phyloP scores from a whole-genome alignment of 2,888 invertebrate genomes.

The Tubulanus polymorphus region DNA sequence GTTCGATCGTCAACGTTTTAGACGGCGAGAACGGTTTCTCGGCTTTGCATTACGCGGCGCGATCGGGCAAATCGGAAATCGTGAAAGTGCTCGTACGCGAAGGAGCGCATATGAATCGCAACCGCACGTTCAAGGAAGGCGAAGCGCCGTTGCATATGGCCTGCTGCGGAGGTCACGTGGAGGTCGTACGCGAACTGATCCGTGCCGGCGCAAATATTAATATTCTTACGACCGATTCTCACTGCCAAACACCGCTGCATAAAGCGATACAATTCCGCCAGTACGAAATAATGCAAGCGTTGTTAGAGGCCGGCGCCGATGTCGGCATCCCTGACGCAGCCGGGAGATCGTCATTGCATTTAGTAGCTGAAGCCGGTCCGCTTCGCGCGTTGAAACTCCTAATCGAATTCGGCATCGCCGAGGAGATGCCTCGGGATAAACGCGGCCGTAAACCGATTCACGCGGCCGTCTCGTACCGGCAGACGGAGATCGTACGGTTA shows the following conservation, averaged over 20 bases:
- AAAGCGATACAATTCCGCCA: conserved; percentile 22
- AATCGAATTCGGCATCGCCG: not conserved
- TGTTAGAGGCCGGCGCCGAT: not conserved
- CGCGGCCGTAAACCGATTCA: not conserved
- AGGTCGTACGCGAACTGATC: conserved; percentile 14
- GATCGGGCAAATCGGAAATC: conserved; percentile 9
- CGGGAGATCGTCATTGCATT: not conserved
- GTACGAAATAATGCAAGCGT: not conserved
- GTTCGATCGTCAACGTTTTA: not conserved
- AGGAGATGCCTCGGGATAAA: not conserved
- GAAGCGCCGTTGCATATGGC: conserved; percentile 20
- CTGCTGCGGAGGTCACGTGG: conserved; percentile 12
- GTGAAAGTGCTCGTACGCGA: conserved; percentile 14
- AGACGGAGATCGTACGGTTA: not conserved
- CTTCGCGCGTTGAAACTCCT: not conserved
- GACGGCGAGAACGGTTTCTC: conserved; percentile 7
- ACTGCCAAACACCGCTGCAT: conserved; percentile 29
- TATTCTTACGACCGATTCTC: conserved; percentile 16
- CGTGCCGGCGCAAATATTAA: conserved; percentile 21
- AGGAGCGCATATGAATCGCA: conserved; percentile 19
- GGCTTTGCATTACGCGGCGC: conserved; percentile 14
- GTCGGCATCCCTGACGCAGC: not conserved
- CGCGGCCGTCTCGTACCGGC: not conserved
- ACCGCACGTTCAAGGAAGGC: conserved; percentile 4
- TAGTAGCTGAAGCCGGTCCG: not conserved